Base-by-base conservation (phyloP, 2,797 vertebrate species). In the Lerista edwardsae region DNA sequence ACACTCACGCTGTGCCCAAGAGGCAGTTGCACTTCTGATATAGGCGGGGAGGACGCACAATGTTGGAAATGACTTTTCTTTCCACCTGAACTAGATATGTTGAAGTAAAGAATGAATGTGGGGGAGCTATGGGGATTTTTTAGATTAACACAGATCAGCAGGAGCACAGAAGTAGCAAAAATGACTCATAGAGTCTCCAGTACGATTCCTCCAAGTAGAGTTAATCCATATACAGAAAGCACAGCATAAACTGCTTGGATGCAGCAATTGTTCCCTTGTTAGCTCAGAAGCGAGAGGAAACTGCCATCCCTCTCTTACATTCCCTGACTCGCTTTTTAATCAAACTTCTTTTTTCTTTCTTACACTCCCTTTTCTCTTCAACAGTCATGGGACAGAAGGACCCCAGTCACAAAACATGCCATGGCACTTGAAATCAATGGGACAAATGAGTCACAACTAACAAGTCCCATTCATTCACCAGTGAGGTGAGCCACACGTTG, bases 271-370 rank as follows among this genome's bases (percentile, higher is more conserved):
- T 82, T 82, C 73, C 65, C 79, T 86, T 62, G 39, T 11, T 62
- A 76, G 84, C 84, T 71, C 55, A 55, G 73, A 76, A 82, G 73
- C 72, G n/a, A 57, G 10, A 27, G 39, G 71, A 76, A 76, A 39
- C 15, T 39, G 61, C n/a, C 17, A 34, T 57, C 51, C 68, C 47
- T 86, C 44, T 51, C 12, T 72, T 75, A 86, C 4, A n/a, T 67
- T 77, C 73, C 31, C 31, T 86, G 84, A 86, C 79, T 86, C 84
- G 39, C 61, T 76, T 21, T 82, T 71, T 61, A 76, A 55, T 81
- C 74, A 81, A 31, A 80, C 64, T 68, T 85, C 47, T 51, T 68
- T 85, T 12, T 51, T 80, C 73, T 80, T 80, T 80, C 41, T 75
- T 71, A 47, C n/a, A n/a, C n/a, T 67, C 10, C 47, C n/a, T 74